A percentile compares a stretch with the other conserved stretches of the same genome.
These are phyloP conservation scores for Limosa lapponica DNA, from an alignment of 2,797 vertebrate genomes.

Conservation along the genomic window DNA sequence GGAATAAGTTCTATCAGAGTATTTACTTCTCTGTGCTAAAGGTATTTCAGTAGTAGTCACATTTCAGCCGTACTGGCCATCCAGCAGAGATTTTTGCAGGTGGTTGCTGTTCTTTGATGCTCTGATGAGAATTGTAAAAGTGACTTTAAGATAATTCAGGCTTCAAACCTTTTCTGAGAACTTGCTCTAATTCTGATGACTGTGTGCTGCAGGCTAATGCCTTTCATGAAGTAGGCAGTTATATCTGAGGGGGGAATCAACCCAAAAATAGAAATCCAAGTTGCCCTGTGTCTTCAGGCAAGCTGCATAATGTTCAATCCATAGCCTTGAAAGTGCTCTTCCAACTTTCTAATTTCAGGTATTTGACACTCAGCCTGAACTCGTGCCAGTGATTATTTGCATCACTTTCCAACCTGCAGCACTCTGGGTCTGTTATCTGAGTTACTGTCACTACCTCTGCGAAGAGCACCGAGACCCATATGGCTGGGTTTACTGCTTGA, in stretches of 20 bases:
- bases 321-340: background rate
- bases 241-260: background rate
- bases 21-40: background rate
- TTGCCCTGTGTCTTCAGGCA: background rate
- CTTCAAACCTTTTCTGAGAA: background rate
- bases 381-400: background rate
- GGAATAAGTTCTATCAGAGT: background rate
- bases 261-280: background rate
- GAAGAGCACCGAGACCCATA: background rate
- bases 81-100: background rate
- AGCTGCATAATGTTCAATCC: background rate
- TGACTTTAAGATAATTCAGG: background rate
- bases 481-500: background rate
- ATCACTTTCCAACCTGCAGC: slow-evolving; percentile 21
- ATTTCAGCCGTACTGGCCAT: background rate
- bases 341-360: slow-evolving; percentile 13
- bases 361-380: slow-evolving; percentile 17
- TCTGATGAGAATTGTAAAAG: background rate
- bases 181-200: background rate
- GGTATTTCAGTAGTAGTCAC: background rate
- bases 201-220: background rate
- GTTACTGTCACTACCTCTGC: slow-evolving; percentile 18
- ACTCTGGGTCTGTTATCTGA: background rate
- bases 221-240: background rate
- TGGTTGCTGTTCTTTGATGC: background rate